Conservation (phyloP, 2,113 vertebrate species). For the Acanthisitta chloris region DNA sequence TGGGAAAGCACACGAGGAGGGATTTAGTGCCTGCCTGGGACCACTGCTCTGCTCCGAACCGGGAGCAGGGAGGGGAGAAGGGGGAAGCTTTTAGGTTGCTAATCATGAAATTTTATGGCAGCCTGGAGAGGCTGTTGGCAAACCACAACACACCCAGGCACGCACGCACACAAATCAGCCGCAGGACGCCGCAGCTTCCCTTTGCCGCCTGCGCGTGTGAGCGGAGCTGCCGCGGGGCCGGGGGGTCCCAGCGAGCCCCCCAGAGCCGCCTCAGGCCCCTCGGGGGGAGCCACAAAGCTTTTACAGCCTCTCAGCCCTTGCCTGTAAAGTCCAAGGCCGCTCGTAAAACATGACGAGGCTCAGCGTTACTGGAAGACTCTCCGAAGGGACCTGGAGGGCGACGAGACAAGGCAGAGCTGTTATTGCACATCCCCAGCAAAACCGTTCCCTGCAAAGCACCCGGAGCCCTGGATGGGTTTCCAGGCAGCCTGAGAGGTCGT, state of each 20-base stretch:
- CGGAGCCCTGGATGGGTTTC: slow-evolving; percentile 30
- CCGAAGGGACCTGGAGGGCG: slow-evolving; percentile 40
- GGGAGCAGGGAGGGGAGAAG: neutral
- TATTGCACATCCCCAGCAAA: slow-evolving; percentile 27
- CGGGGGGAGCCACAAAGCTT: slow-evolving; percentile 28
- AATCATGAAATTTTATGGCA: slow-evolving; percentile 29
- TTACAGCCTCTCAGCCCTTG: slow-evolving; percentile 40
- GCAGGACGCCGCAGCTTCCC: neutral
- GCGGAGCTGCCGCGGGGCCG: neutral
- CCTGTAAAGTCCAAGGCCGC: slow-evolving; percentile 20
- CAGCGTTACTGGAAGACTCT: slow-evolving; percentile 26
- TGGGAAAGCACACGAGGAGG: neutral
- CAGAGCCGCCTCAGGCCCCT: neutral
- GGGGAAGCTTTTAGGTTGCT: slow-evolving; percentile 49
- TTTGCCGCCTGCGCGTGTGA: neutral
- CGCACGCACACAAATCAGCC: neutral
- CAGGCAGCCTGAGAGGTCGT: slow-evolving; percentile 42
- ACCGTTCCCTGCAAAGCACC: slow-evolving; percentile 36
- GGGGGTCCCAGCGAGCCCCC: neutral
- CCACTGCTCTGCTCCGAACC: neutral
- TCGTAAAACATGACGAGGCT: slow-evolving; percentile 33
- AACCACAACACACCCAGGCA: neutral
- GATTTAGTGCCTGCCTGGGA: slow-evolving; percentile 22
- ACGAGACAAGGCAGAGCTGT: neutral
- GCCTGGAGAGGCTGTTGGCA: slow-evolving; percentile 32